Base-by-base conservation (phyloP, 2,113 vertebrate species). In the Heteronetta atricapilla region DNA sequence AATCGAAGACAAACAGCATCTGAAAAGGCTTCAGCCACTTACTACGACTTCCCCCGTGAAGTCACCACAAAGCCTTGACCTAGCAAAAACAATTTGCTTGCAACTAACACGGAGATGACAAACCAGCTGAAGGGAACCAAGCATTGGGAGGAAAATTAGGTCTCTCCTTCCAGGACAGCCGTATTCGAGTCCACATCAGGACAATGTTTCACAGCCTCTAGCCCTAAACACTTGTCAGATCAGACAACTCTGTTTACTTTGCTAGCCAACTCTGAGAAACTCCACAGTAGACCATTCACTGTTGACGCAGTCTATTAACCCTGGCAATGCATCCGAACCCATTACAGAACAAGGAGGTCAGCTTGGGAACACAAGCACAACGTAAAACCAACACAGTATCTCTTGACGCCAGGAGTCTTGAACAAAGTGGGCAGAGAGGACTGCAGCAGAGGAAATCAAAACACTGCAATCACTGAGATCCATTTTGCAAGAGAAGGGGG, bases 1-100 rank as follows among this genome's bases (percentile, higher is more conserved):
- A 94, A 89, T 40, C 38, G 23, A 94, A 96, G 94, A 97, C 77
- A 94, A 94, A 96, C 10, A 87, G 89, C 88, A 91, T 88, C 95
- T 94, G 79, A 88, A 95, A 91, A 91, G 9, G 48, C 87, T 91
- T 10, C 16, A 90, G 90, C 78, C 92, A 85, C 86, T 81, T 72
- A 42, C 82, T 94, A 93, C 81, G 68, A 46, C 81, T 92, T 94
- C 48, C 40, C 93, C 74, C 0, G 4, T 29, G 74, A 73, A 93
- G 78, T 85, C 87, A 80, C 79, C 46, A 48, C 46, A 85, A 70
- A 93, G 88, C 78, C 81, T 80, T 10, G 42, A 79, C 76, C 83
- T 44, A 68, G 86, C 74, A 73, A 92, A 89, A 92, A 3, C 66
- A 73, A 50, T 90, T 26, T 82, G 74, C 36, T 72, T 46, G 86